Conservation (phyloP, 2,888 invertebrate species). For the Campaea margaritaria region DNA sequence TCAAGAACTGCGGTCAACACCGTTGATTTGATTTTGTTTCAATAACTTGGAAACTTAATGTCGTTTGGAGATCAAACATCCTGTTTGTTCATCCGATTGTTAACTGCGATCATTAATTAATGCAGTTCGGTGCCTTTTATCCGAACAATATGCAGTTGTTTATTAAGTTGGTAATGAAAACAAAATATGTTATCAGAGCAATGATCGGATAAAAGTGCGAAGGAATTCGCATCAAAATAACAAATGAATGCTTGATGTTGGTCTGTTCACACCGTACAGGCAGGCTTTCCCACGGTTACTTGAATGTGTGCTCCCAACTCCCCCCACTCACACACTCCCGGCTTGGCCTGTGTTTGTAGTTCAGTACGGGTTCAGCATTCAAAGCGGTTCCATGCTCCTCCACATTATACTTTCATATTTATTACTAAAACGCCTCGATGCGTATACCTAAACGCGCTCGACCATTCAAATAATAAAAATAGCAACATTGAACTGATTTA, state of each 20-base stretch:
- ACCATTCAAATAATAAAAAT: constrained; percentile 21
- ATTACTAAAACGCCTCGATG: constrained; percentile 75
- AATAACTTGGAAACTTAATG: constrained; percentile 38
- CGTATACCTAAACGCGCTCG: constrained; percentile 48
- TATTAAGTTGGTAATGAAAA: constrained; percentile 20
- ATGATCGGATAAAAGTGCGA: constrained; percentile 46
- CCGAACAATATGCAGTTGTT: constrained; percentile 16
- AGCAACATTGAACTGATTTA: constrained; percentile 18
- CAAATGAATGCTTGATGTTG: constrained; percentile 67
- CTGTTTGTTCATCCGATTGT: constrained; percentile 18
- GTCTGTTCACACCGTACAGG: constrained; percentile 69
- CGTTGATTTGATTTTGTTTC: constrained; percentile 62
- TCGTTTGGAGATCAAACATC: constrained; percentile 34
- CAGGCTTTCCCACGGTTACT: constrained; percentile 78
- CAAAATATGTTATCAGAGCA: constrained; percentile 37
- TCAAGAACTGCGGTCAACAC: constrained; percentile 57
- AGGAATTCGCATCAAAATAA: constrained; percentile 72
- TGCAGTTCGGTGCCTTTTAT: constrained; percentile 20
- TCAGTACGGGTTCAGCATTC: constrained; percentile 81
- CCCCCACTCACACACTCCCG: constrained; percentile 56
- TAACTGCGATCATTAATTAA: constrained; percentile 18
- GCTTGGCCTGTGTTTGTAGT: constrained; percentile 72
- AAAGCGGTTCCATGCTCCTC: constrained; percentile 76
- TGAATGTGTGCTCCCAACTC: constrained; percentile 58
- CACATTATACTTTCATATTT: constrained; percentile 82